Evolutionary conservation across 2,888 invertebrate species (phyloP).

Genomic region (Oscheius sp.): DNA sequence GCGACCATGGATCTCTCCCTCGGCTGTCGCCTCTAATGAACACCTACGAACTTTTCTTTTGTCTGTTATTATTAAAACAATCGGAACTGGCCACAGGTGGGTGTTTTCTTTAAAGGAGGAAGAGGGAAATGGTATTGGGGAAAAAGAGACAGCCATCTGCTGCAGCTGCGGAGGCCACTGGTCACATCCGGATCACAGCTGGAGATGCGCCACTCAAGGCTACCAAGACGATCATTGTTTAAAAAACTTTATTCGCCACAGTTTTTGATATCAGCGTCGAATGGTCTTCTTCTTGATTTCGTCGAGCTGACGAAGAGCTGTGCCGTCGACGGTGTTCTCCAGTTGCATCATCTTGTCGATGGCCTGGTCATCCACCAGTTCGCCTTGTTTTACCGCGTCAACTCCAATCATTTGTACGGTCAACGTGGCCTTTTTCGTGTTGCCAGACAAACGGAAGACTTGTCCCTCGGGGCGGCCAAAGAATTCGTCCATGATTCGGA

Average conservation of each 20-base stretch:
- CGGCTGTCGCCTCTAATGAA: not conserved
- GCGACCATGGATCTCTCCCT: not conserved
- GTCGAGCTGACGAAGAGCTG: not conserved
- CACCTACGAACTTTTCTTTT: conserved; percentile 15
- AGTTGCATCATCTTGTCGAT: not conserved
- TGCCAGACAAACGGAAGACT: conserved; percentile 5
- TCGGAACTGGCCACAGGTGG: not conserved
- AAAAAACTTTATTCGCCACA: too few relatives aligned
- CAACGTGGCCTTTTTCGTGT: not conserved
- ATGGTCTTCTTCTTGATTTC: not conserved
- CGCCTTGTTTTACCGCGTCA: not conserved
- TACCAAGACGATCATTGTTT: too few relatives aligned
- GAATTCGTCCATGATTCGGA: conserved; percentile 12
- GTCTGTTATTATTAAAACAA: conserved; percentile 4
- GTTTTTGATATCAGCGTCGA: not conserved
- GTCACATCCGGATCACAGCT: not conserved
- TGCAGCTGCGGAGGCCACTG: not conserved
- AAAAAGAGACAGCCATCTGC: conserved; percentile 8
- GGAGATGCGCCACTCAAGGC: too few relatives aligned
- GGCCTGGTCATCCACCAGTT: not conserved
- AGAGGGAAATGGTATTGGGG: not conserved
- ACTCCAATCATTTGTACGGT: not conserved
- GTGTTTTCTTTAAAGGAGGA: not conserved
- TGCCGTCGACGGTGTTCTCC: not conserved
- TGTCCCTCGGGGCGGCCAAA: conserved; percentile 5